Evolutionary conservation across 2,113 vertebrate genomes (phyloP), one percentile per base, ranked within the genome.

Genomic region (Xenopus borealis): DNA sequence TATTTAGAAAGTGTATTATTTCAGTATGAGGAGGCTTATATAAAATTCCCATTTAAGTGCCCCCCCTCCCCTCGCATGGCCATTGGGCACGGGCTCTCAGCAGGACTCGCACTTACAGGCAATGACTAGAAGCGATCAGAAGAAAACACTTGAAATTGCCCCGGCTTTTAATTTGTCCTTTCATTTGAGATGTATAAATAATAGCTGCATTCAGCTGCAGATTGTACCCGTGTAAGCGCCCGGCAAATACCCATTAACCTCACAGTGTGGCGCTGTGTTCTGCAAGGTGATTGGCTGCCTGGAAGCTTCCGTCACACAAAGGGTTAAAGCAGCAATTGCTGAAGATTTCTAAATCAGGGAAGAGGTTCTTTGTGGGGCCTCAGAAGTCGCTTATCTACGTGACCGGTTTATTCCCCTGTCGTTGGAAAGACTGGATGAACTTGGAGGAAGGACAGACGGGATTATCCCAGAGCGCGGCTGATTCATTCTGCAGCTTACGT

Each of bases 61-160:
- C n/a, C n/a, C n/a, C n/a, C n/a, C 12, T 46, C 46, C 9, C 17
- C 50, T 20, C 17, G 53, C 50, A 17, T 33, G 12, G 23, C 61
- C 30, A 12, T 10, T 64, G 17, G 71, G 23, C 40, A 9, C 61
- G 65, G 18, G 18, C 27, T 12, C 46, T 30, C 62, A 65, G 71
- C 62, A 53, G n/a, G 71, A 53, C 7, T 23, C 19, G 46, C 62
- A 64, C 71, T 72, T 65, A 64, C 46, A 72, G 7, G 50, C n/a
- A 40, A 65, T 53, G 64, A 53, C 63, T 72, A 64, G 59, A 19
- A 19, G 23, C 47, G 17, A 64, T 64, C 19, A 33, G 59, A 45
- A 72, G 23, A 11, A 55, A 72, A 46, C 62, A 65, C 50, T 55
- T 53, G 59, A 52, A 55, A 72, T 20, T 3, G 3, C 23, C 30